A percentile compares a stretch with the other conserved stretches of the same genome.
These are phyloP conservation scores for Brachypalpus laphriformis DNA, from an alignment of 2,888 invertebrate genomes.

Conservation along the genomic window DNA sequence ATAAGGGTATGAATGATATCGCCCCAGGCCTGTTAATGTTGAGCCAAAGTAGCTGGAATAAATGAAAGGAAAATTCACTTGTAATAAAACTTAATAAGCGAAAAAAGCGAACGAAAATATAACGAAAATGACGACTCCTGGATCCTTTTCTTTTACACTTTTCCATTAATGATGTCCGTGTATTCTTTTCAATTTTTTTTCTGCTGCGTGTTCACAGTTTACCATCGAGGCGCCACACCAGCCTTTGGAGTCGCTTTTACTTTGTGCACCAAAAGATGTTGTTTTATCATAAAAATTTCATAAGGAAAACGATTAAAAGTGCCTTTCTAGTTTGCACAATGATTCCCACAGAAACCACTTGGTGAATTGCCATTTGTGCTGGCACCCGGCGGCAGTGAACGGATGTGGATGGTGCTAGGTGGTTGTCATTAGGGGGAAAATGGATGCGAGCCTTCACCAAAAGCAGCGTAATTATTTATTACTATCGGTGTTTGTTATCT, in stretches of 20 bases:
- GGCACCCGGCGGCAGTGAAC: slow-evolving; percentile 4
- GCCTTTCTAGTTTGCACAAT: slow-evolving; percentile 44
- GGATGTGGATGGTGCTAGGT: not conserved
- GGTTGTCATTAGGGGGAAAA: slow-evolving; percentile 6
- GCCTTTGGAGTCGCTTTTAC: not conserved
- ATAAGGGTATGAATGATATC: slow-evolving; percentile 11
- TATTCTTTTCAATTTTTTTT: slow-evolving; percentile 20
- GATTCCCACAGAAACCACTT: slow-evolving; percentile 52
- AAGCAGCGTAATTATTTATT: slow-evolving; percentile 38
- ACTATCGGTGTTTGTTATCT: slow-evolving; percentile 40
- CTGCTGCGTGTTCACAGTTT: slow-evolving; percentile 26
- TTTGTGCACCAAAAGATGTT: slow-evolving; percentile 45
- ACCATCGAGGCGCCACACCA: slow-evolving; percentile 26
- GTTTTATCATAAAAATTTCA: slow-evolving; percentile 47
- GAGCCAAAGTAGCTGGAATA: slow-evolving; percentile 1
- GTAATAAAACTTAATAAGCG: slow-evolving; percentile 18
- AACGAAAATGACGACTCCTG: slow-evolving; percentile 11
- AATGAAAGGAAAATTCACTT: slow-evolving; percentile 16
- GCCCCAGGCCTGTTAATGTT: slow-evolving; percentile 15
- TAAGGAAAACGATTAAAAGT: slow-evolving; percentile 45
- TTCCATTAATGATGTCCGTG: slow-evolving; percentile 31
- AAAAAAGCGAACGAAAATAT: slow-evolving; percentile 2
- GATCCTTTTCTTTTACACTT: slow-evolving; percentile 23
- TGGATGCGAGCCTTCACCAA: not conserved
- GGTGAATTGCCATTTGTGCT: slow-evolving; percentile 30